Conservation (phyloP, 2,113 vertebrate genomes). For the Mus pahari region DNA sequence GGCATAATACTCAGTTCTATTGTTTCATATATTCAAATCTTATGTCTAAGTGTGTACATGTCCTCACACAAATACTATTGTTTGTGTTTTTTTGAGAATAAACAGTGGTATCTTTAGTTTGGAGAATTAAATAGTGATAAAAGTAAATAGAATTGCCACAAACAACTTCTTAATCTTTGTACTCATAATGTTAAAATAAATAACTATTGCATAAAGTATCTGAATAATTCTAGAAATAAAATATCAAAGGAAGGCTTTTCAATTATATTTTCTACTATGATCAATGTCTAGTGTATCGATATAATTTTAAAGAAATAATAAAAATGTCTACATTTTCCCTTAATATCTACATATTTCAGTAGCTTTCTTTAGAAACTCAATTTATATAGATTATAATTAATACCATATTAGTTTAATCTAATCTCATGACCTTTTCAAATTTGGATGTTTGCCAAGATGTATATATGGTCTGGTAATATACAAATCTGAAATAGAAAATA, state of each 20-base stretch:
- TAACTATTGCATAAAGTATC: not conserved
- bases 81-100: constrained; percentile 16
- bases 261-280: constrained; percentile 12
- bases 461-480: not conserved
- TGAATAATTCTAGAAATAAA: not conserved
- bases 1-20: not conserved
- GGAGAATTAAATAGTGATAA: not conserved
- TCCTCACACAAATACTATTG: not conserved
- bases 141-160: constrained; percentile 8
- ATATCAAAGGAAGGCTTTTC: not conserved
- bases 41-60: not conserved
- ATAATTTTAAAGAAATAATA: not conserved
- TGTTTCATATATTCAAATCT: not conserved
- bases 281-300: not conserved
- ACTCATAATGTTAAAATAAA: not conserved
- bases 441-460: not conserved
- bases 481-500: not conserved
- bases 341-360: not conserved
- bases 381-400: constrained; percentile 29
- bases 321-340: not conserved
- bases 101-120: not conserved
- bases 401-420: not conserved
- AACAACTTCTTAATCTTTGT: not conserved
- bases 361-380: not conserved
- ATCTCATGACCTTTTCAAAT: not conserved